Evolutionary conservation across 2,113 vertebrate species (phyloP), one percentile per base, ranked within the genome.

Genomic region (Synchiropus splendidus): DNA sequence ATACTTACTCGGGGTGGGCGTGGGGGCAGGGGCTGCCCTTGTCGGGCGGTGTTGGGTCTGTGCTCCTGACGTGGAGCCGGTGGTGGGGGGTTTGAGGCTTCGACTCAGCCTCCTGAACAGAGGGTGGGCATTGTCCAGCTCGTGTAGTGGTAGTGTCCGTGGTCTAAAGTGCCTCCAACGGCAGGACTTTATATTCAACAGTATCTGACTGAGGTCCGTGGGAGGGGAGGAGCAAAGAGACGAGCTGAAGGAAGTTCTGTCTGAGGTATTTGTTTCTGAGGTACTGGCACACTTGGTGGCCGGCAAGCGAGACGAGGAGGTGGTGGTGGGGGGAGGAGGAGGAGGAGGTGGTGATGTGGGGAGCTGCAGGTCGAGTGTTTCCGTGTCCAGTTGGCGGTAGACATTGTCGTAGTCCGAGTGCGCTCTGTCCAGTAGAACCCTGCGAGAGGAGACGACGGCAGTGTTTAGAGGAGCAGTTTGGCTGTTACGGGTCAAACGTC

Each of bases 131-230:
- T 80, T 55, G 70, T 80, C 80, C 54, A 77, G 74, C 83, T 85
- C 88, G 70, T 86, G 88, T 83, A 86, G 80, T 66, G 77, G 89
- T 82, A 91, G 89, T 85, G 94, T 94, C 91, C 95, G 94, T 82
- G 95, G 95, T 85, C 94, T 92, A 84, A 99, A 99, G 84, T 99
- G 95, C 74, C 94, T 86, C 95, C 94, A 98, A 77, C 94, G 89
- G 84, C 92, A 91, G 64, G 91, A 84, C 86, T 91, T 95, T 82
- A 97, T 94, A 85, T 93, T 92, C 83, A 90, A 88, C 81, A 97
- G 86, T 79, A 97, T 89, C 80, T 92, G 92, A 87, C 87, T 91
- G 89, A 98, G 91, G 90, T 96, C 91, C 85, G 87, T 87, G 45
- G 70, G 52, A 2, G 63, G 56, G 39, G 55, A 64, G 5, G 56